Evolutionary conservation across 2,113 vertebrate species (phyloP).

Genomic region (Vulpes vulpes): DNA sequence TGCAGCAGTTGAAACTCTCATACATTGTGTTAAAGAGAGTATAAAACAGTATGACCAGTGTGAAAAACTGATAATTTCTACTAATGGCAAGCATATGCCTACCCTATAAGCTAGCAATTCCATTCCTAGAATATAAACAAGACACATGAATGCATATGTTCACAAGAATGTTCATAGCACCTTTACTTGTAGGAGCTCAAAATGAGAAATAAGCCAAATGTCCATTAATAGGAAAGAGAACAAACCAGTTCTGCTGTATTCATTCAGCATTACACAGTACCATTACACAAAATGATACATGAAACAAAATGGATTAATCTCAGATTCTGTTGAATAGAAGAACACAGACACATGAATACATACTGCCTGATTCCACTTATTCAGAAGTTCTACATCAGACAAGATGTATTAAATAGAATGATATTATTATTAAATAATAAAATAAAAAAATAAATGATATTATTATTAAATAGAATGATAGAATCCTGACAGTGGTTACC

Average conservation of each 20-base stretch:
- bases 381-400: background rate
- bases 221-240: background rate
- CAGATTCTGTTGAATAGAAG: background rate
- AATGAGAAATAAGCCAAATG: background rate
- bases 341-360: background rate
- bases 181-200: background rate
- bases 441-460: too few relatives aligned
- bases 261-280: background rate
- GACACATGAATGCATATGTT: background rate
- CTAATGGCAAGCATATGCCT: background rate
- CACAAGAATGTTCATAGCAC: background rate
- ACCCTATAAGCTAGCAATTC: background rate
- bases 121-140: background rate
- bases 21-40: background rate
- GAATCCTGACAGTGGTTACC: background rate
- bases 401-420: background rate
- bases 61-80: background rate
- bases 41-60: background rate
- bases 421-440: too few relatives aligned
- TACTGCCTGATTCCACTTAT: background rate
- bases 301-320: background rate
- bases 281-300: background rate
- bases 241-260: background rate
- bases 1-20: background rate
- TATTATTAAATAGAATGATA: background rate